These are phyloP conservation scores for Parotocinclus haroldoi DNA, from an alignment of 2,797 vertebrate species.

Conservation along the genomic window DNA sequence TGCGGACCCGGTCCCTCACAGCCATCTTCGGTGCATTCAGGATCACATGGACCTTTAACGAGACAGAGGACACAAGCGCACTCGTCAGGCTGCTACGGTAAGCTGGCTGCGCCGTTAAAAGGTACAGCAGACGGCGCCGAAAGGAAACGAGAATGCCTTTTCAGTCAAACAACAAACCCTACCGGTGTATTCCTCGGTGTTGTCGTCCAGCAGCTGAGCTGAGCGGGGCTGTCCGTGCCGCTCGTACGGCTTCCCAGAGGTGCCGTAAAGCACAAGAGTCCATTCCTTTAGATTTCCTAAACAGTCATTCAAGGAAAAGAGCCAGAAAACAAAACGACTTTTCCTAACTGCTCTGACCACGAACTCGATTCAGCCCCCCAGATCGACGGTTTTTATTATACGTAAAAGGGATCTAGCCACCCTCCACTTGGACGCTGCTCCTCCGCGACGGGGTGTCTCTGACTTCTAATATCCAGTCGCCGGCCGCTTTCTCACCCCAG, in stretches of 20 bases:
- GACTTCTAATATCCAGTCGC: constrained; percentile 91
- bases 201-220: constrained; percentile 62
- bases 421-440: constrained; percentile 76
- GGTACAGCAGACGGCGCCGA: neutral
- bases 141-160: neutral
- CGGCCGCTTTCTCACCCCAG: constrained; percentile 89
- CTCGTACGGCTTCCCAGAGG: constrained; percentile 80
- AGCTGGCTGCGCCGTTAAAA: too few relatives aligned
- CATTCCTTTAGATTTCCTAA: constrained; percentile 86
- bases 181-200: constrained; percentile 70
- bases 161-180: constrained; percentile 33
- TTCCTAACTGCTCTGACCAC: neutral
- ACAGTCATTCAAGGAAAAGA: neutral
- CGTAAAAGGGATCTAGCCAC: constrained; percentile 57
- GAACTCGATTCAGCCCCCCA: neutral
- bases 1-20: constrained; percentile 90
- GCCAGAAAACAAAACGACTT: neutral
- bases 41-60: constrained; percentile 82
- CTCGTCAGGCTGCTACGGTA: too few relatives aligned
- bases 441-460: constrained; percentile 81
- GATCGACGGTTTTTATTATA: neutral
- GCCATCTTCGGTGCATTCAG: constrained; percentile 89
- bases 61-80: neutral
- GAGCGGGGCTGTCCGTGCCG: constrained; percentile 76
- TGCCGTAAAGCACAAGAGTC: constrained; percentile 91